A percentile compares a stretch with the other conserved stretches of the same genome.
Conservation (phyloP, 2,113 vertebrate genomes). For the Poeciliopsis turrubarensis region DNA sequence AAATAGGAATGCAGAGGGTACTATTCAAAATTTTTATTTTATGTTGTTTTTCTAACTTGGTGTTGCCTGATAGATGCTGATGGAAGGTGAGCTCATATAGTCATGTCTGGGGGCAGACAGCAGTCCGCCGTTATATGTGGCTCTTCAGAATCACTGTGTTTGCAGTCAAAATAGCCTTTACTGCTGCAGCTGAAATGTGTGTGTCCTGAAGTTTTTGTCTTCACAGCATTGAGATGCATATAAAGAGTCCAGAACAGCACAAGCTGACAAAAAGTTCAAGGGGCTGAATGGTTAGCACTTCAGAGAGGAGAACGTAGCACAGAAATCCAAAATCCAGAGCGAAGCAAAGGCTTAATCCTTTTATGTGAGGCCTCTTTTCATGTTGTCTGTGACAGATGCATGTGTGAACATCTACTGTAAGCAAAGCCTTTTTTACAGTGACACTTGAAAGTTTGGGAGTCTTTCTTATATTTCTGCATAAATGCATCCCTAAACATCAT, state of each 20-base stretch:
- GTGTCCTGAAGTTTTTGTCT: constrained; percentile 11
- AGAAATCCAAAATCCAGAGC: constrained; percentile 28
- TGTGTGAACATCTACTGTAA: constrained; percentile 42
- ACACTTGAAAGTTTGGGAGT: neutral
- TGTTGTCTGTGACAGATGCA: constrained; percentile 33
- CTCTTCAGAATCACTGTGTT: constrained; percentile 31
- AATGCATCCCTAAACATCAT: neutral
- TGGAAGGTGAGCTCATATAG: constrained; percentile 5
- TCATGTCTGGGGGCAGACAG: constrained; percentile 43
- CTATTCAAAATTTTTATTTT: neutral
- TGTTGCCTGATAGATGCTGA: neutral
- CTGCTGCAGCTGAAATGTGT: neutral
- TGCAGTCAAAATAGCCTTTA: constrained; percentile 34
- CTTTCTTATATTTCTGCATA: neutral
- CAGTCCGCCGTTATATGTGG: constrained; percentile 43
- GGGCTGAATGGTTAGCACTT: constrained; percentile 15
- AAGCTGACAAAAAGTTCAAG: constrained; percentile 29
- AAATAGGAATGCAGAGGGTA: neutral
- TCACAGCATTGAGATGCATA: constrained; percentile 33
- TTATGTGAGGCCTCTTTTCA: constrained; percentile 50
- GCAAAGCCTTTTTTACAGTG: constrained; percentile 40
- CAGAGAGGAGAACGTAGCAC: constrained; percentile 8
- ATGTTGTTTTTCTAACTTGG: neutral
- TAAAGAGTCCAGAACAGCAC: constrained; percentile 33
- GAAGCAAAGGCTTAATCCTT: constrained; percentile 43